A percentile compares a stretch with the other conserved stretches of the same genome.
Conservation (phyloP, 2,797 vertebrate species). For the Lagocephalus sceleratus region DNA sequence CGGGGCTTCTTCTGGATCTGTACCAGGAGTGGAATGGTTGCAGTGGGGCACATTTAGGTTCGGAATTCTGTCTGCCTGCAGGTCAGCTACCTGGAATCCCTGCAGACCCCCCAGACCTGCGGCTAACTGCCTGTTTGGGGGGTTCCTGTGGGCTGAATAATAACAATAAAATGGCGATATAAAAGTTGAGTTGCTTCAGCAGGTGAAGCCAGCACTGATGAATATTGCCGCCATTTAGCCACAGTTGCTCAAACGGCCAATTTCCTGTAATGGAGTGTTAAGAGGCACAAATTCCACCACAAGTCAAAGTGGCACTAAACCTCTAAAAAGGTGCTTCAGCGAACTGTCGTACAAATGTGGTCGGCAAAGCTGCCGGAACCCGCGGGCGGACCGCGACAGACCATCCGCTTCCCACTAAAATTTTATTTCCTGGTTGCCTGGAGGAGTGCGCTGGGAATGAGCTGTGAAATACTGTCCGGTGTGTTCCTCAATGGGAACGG, state of each 20-base stretch:
- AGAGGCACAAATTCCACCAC: slow-evolving; percentile 41
- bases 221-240: slow-evolving; percentile 50
- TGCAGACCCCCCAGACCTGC: too few relatives aligned
- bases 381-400: slow-evolving; percentile 38
- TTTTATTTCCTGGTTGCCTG: slow-evolving; percentile 35
- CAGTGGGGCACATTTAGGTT: too few relatives aligned
- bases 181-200: slow-evolving; percentile 32
- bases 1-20: too few relatives aligned
- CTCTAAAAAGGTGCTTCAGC: slow-evolving; percentile 54
- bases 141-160: neutral
- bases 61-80: too few relatives aligned
- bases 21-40: too few relatives aligned
- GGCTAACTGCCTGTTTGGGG: too few relatives aligned
- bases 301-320: slow-evolving; percentile 54
- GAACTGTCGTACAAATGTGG: slow-evolving; percentile 60
- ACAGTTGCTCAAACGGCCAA: slow-evolving; percentile 55
- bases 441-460: slow-evolving; percentile 33
- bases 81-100: slow-evolving; percentile 9
- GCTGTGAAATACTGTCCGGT: slow-evolving; percentile 49
- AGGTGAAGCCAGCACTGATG: slow-evolving; percentile 48
- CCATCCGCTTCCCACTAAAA: slow-evolving; percentile 44
- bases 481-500: slow-evolving; percentile 24
- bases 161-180: slow-evolving; percentile 13
- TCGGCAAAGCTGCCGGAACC: slow-evolving; percentile 52
- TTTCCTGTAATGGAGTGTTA: slow-evolving; percentile 58